Base-by-base conservation (phyloP, 2,113 vertebrate species). In the Rhea pennata region DNA sequence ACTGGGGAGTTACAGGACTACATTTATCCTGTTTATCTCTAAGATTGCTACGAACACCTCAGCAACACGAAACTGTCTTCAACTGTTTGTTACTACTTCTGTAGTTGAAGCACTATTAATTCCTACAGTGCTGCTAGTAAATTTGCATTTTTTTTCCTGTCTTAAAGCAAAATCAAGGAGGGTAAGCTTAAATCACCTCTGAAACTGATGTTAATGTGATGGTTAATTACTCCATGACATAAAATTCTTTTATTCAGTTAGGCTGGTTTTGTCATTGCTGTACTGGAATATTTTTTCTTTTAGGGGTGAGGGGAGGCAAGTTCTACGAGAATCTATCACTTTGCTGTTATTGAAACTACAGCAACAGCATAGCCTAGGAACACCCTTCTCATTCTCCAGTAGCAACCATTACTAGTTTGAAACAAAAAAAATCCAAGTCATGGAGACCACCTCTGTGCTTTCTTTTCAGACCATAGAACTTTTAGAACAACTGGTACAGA, bases 21-120 rank as follows among this genome's bases (percentile, higher is more conserved):
- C 2, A 0, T 31, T 26, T 16, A 79, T 8, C 20, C 2, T 1
- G 36, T 53, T 20, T 6, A 58, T 23, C 20, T 50, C 36, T 27
- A 17, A 20, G 29, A 78, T 19, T 48, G 46, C 26, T 24, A 84
- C 6, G 58, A 72, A 61, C 20, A 67, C 12, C 61, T 58, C 29
- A 66, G 27, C 27, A 80, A 23, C 56, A 27, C 12, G 27, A 24
- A 80, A 26, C 64, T 33, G 13, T 12, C 14, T 20, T 83, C 20
- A 9, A 17, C n/a, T 26, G 7, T 46, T 73, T 23, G 14, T 17
- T 84, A 24, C 12, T 67, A 27, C 20, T 76, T 76, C 23, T 42
- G 20, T 6, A 51, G 24, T 39, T 1, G 1, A 72, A 66, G 19
- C 12, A 29, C 14, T 48, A 1, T 4, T 70, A 0, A 0, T 15